A percentile compares a stretch with the other conserved stretches of the same genome.
phyloP scores from a whole-genome alignment of 92 coral and sea anemone genomes.

The Porites cylindrica region DNA sequence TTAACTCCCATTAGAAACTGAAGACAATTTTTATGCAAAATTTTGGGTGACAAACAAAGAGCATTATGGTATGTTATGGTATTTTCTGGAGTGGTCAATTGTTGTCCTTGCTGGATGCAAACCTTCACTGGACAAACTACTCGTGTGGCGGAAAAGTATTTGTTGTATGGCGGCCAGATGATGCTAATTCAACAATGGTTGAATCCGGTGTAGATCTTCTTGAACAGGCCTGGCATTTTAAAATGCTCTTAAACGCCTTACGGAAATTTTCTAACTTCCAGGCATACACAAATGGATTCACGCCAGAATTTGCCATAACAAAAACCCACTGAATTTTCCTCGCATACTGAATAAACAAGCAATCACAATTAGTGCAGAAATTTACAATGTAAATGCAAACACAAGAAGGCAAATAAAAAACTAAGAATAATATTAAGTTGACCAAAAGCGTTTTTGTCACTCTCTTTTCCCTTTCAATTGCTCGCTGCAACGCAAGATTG shows the following conservation, averaged over 20 bases:
- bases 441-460: slow-evolving; percentile 36
- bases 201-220: too few relatives aligned
- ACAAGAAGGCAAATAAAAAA: slow-evolving; percentile 45
- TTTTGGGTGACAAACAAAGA: too few relatives aligned
- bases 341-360: slow-evolving; percentile 28
- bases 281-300: slow-evolving; percentile 49
- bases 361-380: slow-evolving; percentile 35
- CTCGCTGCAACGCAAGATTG: slow-evolving; percentile 22
- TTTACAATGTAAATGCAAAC: slow-evolving; percentile 27
- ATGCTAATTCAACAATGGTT: too few relatives aligned
- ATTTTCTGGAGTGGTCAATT: too few relatives aligned
- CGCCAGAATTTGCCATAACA: slow-evolving; percentile 28
- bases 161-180: too few relatives aligned
- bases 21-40: too few relatives aligned
- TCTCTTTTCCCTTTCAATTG: slow-evolving; percentile 36
- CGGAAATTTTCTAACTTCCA: slow-evolving; percentile 40
- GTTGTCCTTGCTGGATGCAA: too few relatives aligned
- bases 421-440: slow-evolving; percentile 22
- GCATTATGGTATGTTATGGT: too few relatives aligned
- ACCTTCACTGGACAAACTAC: too few relatives aligned
- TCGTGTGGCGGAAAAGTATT: too few relatives aligned
- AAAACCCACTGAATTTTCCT: slow-evolving; percentile 40
- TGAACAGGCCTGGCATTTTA: too few relatives aligned
- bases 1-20: too few relatives aligned
- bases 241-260: slow-evolving; percentile 5